Conservation (phyloP, 2,888 invertebrate species). For the Thereva unica region DNA sequence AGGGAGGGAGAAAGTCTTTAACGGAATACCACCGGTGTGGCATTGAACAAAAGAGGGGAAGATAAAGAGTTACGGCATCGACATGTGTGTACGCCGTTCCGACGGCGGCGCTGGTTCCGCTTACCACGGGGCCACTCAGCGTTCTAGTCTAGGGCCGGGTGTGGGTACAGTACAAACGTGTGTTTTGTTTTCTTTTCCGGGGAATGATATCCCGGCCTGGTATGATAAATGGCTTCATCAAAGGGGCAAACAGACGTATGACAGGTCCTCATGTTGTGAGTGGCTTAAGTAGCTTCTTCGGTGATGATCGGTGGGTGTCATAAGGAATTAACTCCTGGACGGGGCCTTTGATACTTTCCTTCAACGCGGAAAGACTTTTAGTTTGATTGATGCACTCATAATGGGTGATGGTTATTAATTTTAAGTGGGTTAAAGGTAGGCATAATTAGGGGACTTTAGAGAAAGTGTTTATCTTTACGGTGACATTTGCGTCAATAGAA, state of each 20-base stretch:
- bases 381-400: constrained; percentile 19
- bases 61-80: constrained; percentile 19
- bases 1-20: not conserved
- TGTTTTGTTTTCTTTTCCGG: too few species aligned
- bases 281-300: constrained; percentile 24
- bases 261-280: constrained; percentile 39
- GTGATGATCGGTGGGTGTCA: constrained; percentile 39
- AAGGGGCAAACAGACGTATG: constrained; percentile 36
- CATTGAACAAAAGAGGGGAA: not conserved
- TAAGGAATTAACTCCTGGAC: constrained; percentile 37
- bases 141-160: not conserved
- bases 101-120: not conserved
- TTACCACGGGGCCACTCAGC: too few species aligned
- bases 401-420: constrained; percentile 25
- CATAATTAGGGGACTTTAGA: not conserved
- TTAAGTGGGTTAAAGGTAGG: constrained; percentile 17
- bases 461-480: too few species aligned
- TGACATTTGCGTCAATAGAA: too few species aligned
- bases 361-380: not conserved
- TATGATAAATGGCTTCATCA: constrained; percentile 38
- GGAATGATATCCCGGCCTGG: not conserved
- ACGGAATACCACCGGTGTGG: not conserved
- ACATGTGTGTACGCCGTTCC: constrained; percentile 14
- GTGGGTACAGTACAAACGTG: not conserved
- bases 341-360: constrained; percentile 1